These are phyloP conservation scores for Troides aeacus DNA, from an alignment of 2,888 invertebrate species.

Conservation along the genomic window DNA sequence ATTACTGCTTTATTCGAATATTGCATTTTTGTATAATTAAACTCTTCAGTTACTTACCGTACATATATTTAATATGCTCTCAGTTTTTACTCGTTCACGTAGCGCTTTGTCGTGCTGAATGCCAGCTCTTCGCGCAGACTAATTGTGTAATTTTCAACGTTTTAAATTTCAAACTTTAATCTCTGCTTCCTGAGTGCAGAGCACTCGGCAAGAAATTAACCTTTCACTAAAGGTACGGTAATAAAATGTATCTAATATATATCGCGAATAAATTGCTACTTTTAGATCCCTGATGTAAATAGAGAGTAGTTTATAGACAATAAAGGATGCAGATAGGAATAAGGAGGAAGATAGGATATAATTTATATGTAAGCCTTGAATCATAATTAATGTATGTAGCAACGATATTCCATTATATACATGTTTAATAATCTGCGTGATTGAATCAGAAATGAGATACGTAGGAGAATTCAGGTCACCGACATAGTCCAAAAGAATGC, in stretches of 20 bases:
- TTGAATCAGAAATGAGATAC: too few relatives aligned
- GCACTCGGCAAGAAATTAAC: constrained; percentile 15
- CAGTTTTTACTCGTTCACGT: constrained; percentile 40
- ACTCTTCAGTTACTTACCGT: constrained; percentile 57
- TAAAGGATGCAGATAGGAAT: too few relatives aligned
- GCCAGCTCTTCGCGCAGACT: constrained; percentile 50
- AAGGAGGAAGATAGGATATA: too few relatives aligned
- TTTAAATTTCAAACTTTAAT: constrained; percentile 39
- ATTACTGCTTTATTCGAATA: not conserved
- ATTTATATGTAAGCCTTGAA: too few relatives aligned
- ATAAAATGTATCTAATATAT: constrained; percentile 9
- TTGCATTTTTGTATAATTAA: constrained; percentile 50
- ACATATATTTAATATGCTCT: constrained; percentile 38
- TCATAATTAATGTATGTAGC: too few relatives aligned
- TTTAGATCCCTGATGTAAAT: not conserved
- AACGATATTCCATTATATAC: too few relatives aligned
- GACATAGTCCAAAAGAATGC: too few relatives aligned
- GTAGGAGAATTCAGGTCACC: too few relatives aligned
- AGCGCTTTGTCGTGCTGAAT: constrained; percentile 52
- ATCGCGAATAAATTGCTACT: not conserved
- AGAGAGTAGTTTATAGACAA: not conserved
- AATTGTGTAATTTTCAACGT: constrained; percentile 44
- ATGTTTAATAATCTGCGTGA: too few relatives aligned
- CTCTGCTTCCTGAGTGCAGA: constrained; percentile 17
- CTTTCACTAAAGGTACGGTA: constrained; percentile 27